phyloP scores from a whole-genome alignment of 1,140 invertebrate species.

The Dendrolimus kikuchii region DNA sequence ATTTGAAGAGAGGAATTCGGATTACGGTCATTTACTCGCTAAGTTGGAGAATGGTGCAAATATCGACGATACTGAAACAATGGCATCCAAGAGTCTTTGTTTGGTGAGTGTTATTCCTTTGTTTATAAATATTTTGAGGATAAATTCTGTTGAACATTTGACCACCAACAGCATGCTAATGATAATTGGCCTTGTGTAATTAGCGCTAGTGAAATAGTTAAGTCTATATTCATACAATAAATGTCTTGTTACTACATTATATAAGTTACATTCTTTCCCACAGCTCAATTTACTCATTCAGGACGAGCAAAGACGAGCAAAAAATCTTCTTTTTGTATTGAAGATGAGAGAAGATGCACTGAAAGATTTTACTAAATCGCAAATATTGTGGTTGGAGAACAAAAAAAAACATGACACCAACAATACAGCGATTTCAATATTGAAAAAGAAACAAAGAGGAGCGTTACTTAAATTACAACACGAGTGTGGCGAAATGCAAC shows the following conservation, averaged over 20 bases:
- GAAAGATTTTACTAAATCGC: slow-evolving; percentile 61
- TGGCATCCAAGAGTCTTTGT: slow-evolving; percentile 65
- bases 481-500: slow-evolving; percentile 65
- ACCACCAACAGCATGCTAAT: not conserved
- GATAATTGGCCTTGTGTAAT: slow-evolving; percentile 3
- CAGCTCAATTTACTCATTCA: slow-evolving; percentile 66
- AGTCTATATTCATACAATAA: not conserved
- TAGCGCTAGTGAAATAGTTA: not conserved
- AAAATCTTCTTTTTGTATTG: slow-evolving; percentile 55
- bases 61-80: slow-evolving; percentile 57
- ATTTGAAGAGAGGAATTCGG: slow-evolving; percentile 37
- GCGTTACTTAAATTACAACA: slow-evolving; percentile 59
- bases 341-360: slow-evolving; percentile 67
- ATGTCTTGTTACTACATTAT: not conserved
- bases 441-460: slow-evolving; percentile 65
- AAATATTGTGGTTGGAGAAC: slow-evolving; percentile 62
- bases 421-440: slow-evolving; percentile 54
- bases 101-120: slow-evolving; percentile 58
- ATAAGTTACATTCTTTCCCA: slow-evolving; percentile 18
- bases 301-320: slow-evolving; percentile 62
- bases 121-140: slow-evolving; percentile 39
- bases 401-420: slow-evolving; percentile 51
- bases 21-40: slow-evolving; percentile 44
- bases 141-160: not conserved
- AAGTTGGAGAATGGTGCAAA: slow-evolving; percentile 46